Evolutionary conservation across 2,113 vertebrate species (phyloP), one percentile per base, ranked within the genome.

Genomic region (Poicephalus meyeri): DNA sequence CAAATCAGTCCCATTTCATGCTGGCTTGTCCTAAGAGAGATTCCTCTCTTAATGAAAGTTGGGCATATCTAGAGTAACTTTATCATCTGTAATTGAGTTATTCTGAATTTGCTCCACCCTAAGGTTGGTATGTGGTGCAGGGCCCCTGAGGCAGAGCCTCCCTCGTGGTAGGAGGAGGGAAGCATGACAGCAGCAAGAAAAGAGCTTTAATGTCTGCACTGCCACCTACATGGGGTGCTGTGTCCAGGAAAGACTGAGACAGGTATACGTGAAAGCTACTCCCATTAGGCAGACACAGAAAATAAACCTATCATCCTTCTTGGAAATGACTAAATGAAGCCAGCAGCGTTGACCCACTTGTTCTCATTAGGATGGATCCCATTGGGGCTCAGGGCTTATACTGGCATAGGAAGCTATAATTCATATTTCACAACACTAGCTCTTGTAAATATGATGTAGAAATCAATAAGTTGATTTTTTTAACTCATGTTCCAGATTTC

Each of bases 401-500:
- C n/a, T 61, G 56, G n/a, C 69, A 52, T 4, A 61, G 61, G 60
- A 94, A 79, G 37, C n/a, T 84, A 26, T 76, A 90, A 92, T 93
- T 92, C 49, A 8, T 76, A 89, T 96, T 92, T 96, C 58, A 53
- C 86, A 87, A 65, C 49, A 85, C 31, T n/a, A 73, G 35, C 5
- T 69, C 83, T 85, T 94, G 83, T 96, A 91, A 94, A 95, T 96
- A 90, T 81, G 72, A 91, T 78, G 76, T 84, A 66, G 86, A 89
- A 95, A 95, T 95, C 93, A 92, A 44, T 94, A 95, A 56, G 39
- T 72, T 91, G 23, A 47, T 86, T 92, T 91, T 89, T 91, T 71
- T 55, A 84, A 91, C 49, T 81, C 70, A 29, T 79, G 80, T 95
- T 93, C 35, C 35, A 79, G 61, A 93, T 96, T 68, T 86, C 73